Evolutionary conservation across 2,113 vertebrate species (phyloP).

Genomic region (Trachemys scripta): DNA sequence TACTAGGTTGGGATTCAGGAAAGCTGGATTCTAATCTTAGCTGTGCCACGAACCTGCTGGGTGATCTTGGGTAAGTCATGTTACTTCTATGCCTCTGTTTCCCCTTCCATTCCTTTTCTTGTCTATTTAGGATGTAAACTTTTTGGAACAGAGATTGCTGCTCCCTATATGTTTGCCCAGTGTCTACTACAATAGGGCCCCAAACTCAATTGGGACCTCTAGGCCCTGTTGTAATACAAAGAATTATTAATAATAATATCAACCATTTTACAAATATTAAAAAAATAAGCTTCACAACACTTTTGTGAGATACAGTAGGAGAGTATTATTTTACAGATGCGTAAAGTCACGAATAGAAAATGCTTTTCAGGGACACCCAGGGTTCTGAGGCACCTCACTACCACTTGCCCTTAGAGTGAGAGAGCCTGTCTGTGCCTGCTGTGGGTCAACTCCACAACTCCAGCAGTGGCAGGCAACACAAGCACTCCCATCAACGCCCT

Average conservation of each 20-base stretch:
- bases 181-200: not conserved
- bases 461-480: no score
- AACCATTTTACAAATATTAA: not conserved
- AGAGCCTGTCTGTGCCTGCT: no score
- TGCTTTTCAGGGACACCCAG: no score
- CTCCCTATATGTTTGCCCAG: not conserved
- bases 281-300: not conserved
- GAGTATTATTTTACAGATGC: not conserved
- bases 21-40: no score
- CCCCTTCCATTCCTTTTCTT: not conserved
- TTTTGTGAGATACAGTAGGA: not conserved
- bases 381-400: no score
- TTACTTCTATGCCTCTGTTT: no score
- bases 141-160: not conserved
- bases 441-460: no score
- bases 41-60: no score
- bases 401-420: no score
- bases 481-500: no score
- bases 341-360: not conserved
- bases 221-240: not conserved
- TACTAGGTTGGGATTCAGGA: no score
- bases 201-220: not conserved
- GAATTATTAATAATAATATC: not conserved
- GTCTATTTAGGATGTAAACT: not conserved
- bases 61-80: no score